Evolutionary conservation across 2,113 vertebrate genomes (phyloP).

Genomic region (Cebidichthys violaceus): DNA sequence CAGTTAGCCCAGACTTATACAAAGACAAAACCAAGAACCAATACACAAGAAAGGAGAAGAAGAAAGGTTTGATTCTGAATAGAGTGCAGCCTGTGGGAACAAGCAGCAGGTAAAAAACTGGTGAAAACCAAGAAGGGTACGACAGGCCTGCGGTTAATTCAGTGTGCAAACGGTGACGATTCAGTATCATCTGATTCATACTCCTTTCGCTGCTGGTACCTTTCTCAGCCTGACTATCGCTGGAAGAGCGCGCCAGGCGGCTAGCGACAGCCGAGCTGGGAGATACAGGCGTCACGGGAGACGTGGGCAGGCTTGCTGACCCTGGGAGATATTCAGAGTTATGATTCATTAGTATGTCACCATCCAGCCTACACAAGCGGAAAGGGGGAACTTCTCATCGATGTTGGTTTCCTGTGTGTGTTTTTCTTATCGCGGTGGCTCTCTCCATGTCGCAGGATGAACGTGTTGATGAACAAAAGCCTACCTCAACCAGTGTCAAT

Average conservation of each 20-base stretch:
- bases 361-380: background rate
- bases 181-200: conserved; percentile 19
- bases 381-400: background rate
- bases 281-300: conserved; percentile 84
- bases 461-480: conserved; percentile 42
- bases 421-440: background rate
- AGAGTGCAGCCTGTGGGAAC: conserved; percentile 46
- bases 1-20: conserved; percentile 8
- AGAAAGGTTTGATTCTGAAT: conserved; percentile 49
- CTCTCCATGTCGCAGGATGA: background rate
- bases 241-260: conserved; percentile 90
- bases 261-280: conserved; percentile 91
- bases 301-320: conserved; percentile 87
- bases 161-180: conserved; percentile 15
- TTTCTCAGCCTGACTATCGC: conserved; percentile 90
- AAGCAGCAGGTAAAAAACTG: conserved; percentile 43
- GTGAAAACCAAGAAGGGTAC: conserved; percentile 25
- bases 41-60: background rate
- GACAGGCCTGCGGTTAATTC: conserved; percentile 37
- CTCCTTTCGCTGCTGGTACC: conserved; percentile 83
- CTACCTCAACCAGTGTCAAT: conserved; percentile 14
- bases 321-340: conserved; percentile 88
- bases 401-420: conserved; percentile 8
- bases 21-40: conserved; percentile 33
- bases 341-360: conserved; percentile 54